Percentiles rank a stretch among this genome's conserved stretches.
Conservation (phyloP, 2,888 invertebrate species). For the Nymphalis polychloros region DNA sequence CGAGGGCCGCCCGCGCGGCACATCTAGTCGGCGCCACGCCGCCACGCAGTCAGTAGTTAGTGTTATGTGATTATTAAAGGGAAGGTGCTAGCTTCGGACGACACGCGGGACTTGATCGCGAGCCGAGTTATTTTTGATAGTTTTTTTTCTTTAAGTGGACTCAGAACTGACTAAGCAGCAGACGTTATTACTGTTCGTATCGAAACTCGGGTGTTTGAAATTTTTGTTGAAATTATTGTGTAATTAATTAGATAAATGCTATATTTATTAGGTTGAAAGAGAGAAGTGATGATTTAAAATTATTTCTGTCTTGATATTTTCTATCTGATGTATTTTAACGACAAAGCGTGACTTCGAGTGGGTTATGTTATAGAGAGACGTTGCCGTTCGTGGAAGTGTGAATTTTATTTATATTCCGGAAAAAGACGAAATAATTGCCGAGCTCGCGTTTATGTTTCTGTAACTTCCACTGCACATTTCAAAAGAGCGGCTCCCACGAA, state of each 20-base stretch:
- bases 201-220: constrained; percentile 76
- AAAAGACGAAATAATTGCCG: not conserved
- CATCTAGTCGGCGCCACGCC: constrained; percentile 64
- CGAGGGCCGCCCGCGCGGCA: constrained; percentile 49
- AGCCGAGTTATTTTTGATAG: constrained; percentile 82
- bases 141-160: constrained; percentile 81
- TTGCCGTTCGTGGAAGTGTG: constrained; percentile 50
- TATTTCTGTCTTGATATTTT: constrained; percentile 81
- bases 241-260: constrained; percentile 78
- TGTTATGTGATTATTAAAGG: constrained; percentile 79
- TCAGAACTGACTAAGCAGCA: constrained; percentile 77
- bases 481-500: constrained; percentile 46
- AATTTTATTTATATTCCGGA: constrained; percentile 21
- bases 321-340: constrained; percentile 65
- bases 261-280: constrained; percentile 78
- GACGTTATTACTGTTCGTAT: constrained; percentile 73
- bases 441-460: constrained; percentile 23
- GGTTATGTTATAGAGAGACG: constrained; percentile 56
- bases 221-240: constrained; percentile 81
- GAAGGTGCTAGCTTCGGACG: constrained; percentile 82
- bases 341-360: constrained; percentile 64
- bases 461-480: constrained; percentile 11
- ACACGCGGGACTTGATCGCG: constrained; percentile 79
- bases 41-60: constrained; percentile 78
- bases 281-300: constrained; percentile 76